phyloP scores from a whole-genome alignment of 2,888 invertebrate species.

The Heteromyza rotundicornis region DNA sequence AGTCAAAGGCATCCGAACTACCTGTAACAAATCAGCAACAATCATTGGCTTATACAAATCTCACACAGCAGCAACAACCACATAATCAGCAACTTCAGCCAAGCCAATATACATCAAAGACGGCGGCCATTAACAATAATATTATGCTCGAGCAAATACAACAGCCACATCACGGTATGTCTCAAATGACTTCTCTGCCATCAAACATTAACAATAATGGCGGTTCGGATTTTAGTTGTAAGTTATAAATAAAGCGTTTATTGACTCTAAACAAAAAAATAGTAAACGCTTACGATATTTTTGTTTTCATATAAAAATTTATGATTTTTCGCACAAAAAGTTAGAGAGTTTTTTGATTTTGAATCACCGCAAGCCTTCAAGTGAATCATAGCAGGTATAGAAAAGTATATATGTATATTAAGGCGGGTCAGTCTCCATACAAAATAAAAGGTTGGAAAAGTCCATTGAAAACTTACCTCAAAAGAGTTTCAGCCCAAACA shows the following conservation, averaged over 20 bases:
- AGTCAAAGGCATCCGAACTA: slow-evolving; percentile 7
- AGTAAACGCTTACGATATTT: neutral
- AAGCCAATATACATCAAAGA: slow-evolving; percentile 21
- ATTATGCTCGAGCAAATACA: slow-evolving; percentile 9
- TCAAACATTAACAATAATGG: neutral
- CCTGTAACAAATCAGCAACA: too few relatives aligned
- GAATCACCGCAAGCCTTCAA: too few relatives aligned
- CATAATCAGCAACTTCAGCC: too few relatives aligned
- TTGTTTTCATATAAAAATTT: too few relatives aligned
- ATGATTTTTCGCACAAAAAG: too few relatives aligned
- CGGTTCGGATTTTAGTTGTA: neutral
- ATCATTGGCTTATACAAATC: slow-evolving; percentile 28
- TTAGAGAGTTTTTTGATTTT: too few relatives aligned
- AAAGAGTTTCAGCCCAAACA: too few relatives aligned
- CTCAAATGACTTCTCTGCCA: slow-evolving; percentile 6
- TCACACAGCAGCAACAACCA: slow-evolving; percentile 32
- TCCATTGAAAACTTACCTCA: too few relatives aligned
- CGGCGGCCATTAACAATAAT: slow-evolving; percentile 16
- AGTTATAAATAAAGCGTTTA: neutral
- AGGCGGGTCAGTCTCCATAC: too few relatives aligned
- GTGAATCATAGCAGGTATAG: too few relatives aligned
- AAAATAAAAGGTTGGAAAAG: too few relatives aligned
- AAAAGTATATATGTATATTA: too few relatives aligned
- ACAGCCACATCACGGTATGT: slow-evolving; percentile 16
- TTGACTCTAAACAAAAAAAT: neutral